Base-by-base conservation (phyloP, 2,888 invertebrate genomes). In the Scelioninae gen. 1 region DNA sequence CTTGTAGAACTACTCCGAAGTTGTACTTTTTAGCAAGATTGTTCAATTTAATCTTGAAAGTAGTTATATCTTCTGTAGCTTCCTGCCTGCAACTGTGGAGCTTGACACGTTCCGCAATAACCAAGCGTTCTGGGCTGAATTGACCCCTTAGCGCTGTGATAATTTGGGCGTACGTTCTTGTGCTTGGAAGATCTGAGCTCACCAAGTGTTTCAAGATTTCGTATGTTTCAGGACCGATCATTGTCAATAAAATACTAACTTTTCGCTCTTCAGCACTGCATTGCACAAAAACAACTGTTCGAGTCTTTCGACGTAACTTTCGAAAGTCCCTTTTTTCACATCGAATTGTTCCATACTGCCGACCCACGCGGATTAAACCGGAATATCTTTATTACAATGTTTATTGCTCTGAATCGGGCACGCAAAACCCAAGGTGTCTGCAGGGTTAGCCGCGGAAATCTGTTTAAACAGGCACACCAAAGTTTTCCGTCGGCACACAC, bases 61-160 rank as follows among this genome's bases (percentile, higher is more conserved):
- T 38, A 16, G 76, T 63, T 0, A 85, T 58, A 5, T 34, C 58
- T 29, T 76, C 68, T 7, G 31, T 55, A 11, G 69, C 80, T 15
- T 49, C 49, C 40, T 86, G 86, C 9, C 51, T 29, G 13, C 82
- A 81, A 11, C 84, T 62, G 13, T 83, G 79, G 45, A 85, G 85
- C 11, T 71, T 68, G 29, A 75, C 83, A 4, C 82, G 74, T 38
- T 84, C 83, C 11, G 69, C 66, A 11, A 86, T 83, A 4, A 66
- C 63, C 29, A 38, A 81, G 9, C 77, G 84, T 31, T 49, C 58
- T 9, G 85, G 85, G 16, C 85, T 51, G 16, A 86, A 55, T 23
- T 85, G 82, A 13, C 66, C 72, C 5, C 56, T 79, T 77, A 86
- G 74, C 3, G 83, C 55, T 23, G 65, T 43, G 7, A 23, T 58